phyloP scores from a whole-genome alignment of 1,140 invertebrate species.

The Lanistes nyassanus region DNA sequence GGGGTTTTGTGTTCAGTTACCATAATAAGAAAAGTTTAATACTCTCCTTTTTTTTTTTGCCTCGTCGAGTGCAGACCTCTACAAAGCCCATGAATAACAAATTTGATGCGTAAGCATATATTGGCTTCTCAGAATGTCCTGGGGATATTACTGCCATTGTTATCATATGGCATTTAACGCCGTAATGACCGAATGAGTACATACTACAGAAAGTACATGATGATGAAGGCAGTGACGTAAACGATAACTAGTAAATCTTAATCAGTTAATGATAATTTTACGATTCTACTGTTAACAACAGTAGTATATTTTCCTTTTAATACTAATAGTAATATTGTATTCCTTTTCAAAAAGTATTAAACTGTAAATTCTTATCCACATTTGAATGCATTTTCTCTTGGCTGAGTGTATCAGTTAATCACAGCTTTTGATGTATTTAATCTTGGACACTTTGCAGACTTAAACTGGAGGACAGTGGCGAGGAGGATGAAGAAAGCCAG shows the following conservation, averaged over 20 bases:
- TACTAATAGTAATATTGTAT: not conserved
- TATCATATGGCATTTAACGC: too few species aligned
- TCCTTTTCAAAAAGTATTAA: not conserved
- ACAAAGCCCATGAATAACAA: slow-evolving; percentile 72
- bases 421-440: too few species aligned
- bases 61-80: not conserved
- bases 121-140: too few species aligned
- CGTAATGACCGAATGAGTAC: too few species aligned
- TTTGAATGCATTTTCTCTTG: not conserved
- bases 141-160: too few species aligned
- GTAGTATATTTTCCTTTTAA: not conserved
- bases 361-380: too few species aligned
- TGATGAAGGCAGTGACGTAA: too few species aligned
- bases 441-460: slow-evolving; percentile 36
- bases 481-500: slow-evolving; percentile 50
- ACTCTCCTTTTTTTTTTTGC: not conserved
- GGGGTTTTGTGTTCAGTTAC: not conserved
- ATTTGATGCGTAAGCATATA: slow-evolving; percentile 74
- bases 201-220: too few species aligned
- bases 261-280: too few species aligned
- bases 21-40: not conserved
- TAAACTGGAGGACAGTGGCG: slow-evolving; percentile 57
- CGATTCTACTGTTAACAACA: not conserved
- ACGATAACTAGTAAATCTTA: too few species aligned
- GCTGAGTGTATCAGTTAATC: not conserved